Base-by-base conservation (phyloP, 2,113 vertebrate genomes). In the Hippopotamus amphibius region DNA sequence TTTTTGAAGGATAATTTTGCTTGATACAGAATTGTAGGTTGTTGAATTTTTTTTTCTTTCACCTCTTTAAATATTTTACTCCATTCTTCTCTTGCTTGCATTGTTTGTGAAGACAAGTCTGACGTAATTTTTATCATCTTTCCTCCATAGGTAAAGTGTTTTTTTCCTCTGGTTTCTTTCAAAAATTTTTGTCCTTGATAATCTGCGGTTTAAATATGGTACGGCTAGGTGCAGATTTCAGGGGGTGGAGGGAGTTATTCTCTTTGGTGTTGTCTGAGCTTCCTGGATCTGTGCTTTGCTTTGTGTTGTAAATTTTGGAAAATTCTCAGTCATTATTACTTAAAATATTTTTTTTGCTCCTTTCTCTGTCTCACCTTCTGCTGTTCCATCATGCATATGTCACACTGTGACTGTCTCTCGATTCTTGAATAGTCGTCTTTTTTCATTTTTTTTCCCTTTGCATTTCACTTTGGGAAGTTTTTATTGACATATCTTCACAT, bases 391-490 rank as follows among this genome's bases (percentile, higher is more conserved):
- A 74, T 17, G 8, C 11, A 41, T 9, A 50, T 46, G 37, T 79
- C 63, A 61, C 15, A 48, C 37, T 65, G 2, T 41, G 46, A 81
- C 14, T 66, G 8, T 66, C 21, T 61, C 10, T 50, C 2, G 12
- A 24, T 63, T 84, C 61, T 77, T 59, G n/a, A 46, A n/a, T 43
- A 41, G 48, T 68, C 71, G 24, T 85, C 7, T 0, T 59, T 63
- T 63, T 77, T 37, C 77, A 63, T 14, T 86, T 5, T 30, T 24
- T 63, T 83, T 37, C 19, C 10, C 16, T n/a, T n/a, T 76, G 7
- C 24, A 50, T 69, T 85, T 71, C 65, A 63, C n/a, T 77, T 79
- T 89, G 61, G 41, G 55, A 80, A 55, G 50, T 89, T 96, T 93
- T 77, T 85, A 28, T 30, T 61, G 15, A 50, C 21, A 4, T n/a